Evolutionary conservation across 2,113 vertebrate species (phyloP), one percentile per base, ranked within the genome.

Genomic region (Fulica atra): DNA sequence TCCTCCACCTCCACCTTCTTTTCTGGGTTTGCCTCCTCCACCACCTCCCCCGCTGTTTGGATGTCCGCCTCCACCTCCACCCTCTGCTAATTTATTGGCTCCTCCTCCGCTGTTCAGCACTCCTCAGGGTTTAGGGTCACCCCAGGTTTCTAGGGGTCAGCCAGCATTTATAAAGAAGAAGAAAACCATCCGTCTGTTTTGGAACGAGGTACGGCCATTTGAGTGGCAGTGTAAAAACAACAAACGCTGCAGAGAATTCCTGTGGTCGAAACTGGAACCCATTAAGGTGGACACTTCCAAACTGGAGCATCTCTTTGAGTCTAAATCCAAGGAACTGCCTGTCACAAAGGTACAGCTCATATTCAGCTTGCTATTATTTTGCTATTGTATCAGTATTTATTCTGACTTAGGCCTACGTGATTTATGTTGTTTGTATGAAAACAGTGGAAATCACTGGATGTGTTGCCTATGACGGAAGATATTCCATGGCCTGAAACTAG

Each of bases 181-280:
- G 98, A 99, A 99, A 98, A 99, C 99, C 66, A 99, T 99, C 83
- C 98, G 99, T 86, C 98, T 99, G 26, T 99, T 99, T 97, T 99
- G 99, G 99, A 99, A 99, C 7, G 99, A 99, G 96, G 99, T 99
- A 85, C 98, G 99, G 94, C 99, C 99, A 11, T 97, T 98, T 96
- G 99, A 99, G 95, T 99, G 99, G 99, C 99, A 99, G 46, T 98
- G 98, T 87, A 98, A 98, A 96, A 99, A 98, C 92, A 99, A 99
- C 94, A 98, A 98, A 90, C 98, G 97, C 95, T 99, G 98, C 97
- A 98, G 98, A 98, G 99, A 99, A 96, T 99, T 99, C 91, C 98
- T 99, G 89, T 99, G 99, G 99, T 98, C 99, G 74, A 99, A 99
- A 98, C 98, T 99, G 98, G 99, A 99, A 94, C 99, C 99, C 29